phyloP scores from a whole-genome alignment of 1,140 invertebrate species.

The Pseudomyrmex sp. region DNA sequence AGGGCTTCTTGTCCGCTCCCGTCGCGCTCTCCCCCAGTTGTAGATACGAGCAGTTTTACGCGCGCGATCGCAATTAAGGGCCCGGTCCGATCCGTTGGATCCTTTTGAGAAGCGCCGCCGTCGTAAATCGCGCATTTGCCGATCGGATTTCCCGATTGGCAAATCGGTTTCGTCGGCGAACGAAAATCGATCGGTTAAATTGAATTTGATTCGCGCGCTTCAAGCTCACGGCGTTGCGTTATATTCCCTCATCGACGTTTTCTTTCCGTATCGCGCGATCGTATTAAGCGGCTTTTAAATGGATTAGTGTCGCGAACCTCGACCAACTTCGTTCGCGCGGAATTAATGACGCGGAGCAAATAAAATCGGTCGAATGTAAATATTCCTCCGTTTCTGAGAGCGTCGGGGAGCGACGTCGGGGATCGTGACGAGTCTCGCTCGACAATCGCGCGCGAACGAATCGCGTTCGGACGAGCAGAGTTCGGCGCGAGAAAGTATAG shows the following conservation, averaged over 20 bases:
- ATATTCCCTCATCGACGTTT: background rate
- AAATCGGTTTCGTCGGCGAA: background rate
- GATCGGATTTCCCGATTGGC: background rate
- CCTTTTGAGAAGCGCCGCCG: too few species aligned
- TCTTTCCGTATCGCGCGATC: background rate
- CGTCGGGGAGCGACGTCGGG: too few species aligned
- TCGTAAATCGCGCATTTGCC: background rate
- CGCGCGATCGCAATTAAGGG: background rate
- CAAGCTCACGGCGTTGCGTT: background rate
- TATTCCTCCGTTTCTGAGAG: background rate
- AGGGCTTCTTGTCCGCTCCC: background rate
- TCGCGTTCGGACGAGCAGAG: background rate
- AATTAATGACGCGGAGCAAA: background rate
- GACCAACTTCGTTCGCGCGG: too few species aligned
- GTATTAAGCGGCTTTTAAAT: slow-evolving; percentile 28
- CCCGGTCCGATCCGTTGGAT: background rate
- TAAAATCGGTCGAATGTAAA: slow-evolving; percentile 15
- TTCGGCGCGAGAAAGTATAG: background rate
- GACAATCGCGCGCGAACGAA: slow-evolving; percentile 16
- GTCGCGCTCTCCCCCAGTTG: background rate
- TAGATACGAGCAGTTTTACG: background rate
- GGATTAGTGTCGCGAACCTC: background rate
- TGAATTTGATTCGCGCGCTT: slow-evolving; percentile 39
- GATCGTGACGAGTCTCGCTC: background rate
- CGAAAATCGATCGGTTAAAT: slow-evolving; percentile 24